A percentile compares a stretch with the other conserved stretches of the same genome.
phyloP scores from a whole-genome alignment of 1,140 invertebrate species.

The Drosophila guanche region DNA sequence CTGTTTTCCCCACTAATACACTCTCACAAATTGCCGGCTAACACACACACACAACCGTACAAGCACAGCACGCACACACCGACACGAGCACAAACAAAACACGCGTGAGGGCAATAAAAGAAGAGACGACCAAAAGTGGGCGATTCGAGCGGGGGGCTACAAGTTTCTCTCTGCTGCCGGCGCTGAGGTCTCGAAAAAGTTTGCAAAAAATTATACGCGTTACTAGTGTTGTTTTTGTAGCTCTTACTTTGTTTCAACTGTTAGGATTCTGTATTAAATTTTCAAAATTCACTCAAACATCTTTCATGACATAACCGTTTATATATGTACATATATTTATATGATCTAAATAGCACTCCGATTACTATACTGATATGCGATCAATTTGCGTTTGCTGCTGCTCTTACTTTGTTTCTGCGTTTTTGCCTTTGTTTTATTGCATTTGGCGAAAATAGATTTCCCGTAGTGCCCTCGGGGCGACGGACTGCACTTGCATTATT shows the following conservation, averaged over 20 bases:
- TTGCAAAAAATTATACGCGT: slow-evolving; percentile 41
- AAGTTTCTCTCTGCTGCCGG: slow-evolving; percentile 6
- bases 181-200: slow-evolving; percentile 26
- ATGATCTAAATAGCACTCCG: slow-evolving; percentile 32
- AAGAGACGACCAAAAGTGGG: slow-evolving; percentile 8
- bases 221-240: slow-evolving; percentile 30
- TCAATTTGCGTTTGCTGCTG: slow-evolving; percentile 26
- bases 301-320: slow-evolving; percentile 65
- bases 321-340: neutral
- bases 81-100: slow-evolving; percentile 15
- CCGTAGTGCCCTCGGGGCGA: slow-evolving; percentile 24
- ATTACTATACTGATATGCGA: slow-evolving; percentile 48
- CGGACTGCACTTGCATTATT: slow-evolving; percentile 50
- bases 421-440: slow-evolving; percentile 17
- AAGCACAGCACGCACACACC: slow-evolving; percentile 31
- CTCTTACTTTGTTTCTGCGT: slow-evolving; percentile 4
- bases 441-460: slow-evolving; percentile 40
- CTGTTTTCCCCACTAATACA: slow-evolving; percentile 65
- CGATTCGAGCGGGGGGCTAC: neutral
- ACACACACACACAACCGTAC: slow-evolving; percentile 18
- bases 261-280: slow-evolving; percentile 15
- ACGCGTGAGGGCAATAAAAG: slow-evolving; percentile 27
- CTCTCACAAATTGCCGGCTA: slow-evolving; percentile 51
- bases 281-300: slow-evolving; percentile 16
- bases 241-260: slow-evolving; percentile 37